A percentile compares a stretch with the other conserved stretches of the same genome.
Evolutionary conservation across 2,888 invertebrate genomes (phyloP).

Genomic region (Meteorus cinctellus): DNA sequence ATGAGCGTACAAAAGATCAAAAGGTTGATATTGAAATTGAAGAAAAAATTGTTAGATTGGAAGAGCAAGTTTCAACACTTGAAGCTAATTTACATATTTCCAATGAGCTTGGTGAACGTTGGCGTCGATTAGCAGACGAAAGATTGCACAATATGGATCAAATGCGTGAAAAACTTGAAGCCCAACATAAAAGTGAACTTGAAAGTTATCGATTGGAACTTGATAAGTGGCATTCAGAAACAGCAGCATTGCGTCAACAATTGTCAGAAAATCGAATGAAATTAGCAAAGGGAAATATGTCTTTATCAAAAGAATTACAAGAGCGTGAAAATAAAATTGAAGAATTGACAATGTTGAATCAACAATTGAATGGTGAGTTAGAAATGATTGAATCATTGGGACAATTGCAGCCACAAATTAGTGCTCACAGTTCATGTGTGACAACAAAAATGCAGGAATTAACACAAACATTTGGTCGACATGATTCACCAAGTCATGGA

Average conservation of each 20-base stretch:
- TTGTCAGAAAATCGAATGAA: slow-evolving; percentile 71
- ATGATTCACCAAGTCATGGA: slow-evolving; percentile 56
- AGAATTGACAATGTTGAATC: slow-evolving; percentile 70
- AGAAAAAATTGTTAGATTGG: slow-evolving; percentile 75
- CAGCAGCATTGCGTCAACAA: slow-evolving; percentile 72
- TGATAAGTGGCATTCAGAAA: slow-evolving; percentile 78
- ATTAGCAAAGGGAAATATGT: slow-evolving; percentile 67
- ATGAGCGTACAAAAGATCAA: slow-evolving; percentile 44
- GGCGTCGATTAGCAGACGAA: slow-evolving; percentile 81
- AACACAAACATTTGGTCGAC: slow-evolving; percentile 48
- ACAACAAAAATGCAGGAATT: slow-evolving; percentile 58
- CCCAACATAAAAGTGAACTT: slow-evolving; percentile 79
- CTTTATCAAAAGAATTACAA: slow-evolving; percentile 70
- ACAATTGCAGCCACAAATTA: slow-evolving; percentile 53
- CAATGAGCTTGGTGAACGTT: slow-evolving; percentile 77
- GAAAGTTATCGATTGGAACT: slow-evolving; percentile 79
- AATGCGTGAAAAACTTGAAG: slow-evolving; percentile 77
- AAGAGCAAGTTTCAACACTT: slow-evolving; percentile 74
- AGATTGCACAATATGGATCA: slow-evolving; percentile 80
- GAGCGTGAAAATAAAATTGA: slow-evolving; percentile 74
- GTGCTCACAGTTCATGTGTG: slow-evolving; percentile 52
- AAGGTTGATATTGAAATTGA: slow-evolving; percentile 63
- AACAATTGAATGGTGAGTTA: slow-evolving; percentile 69
- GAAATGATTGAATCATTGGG: slow-evolving; percentile 60
- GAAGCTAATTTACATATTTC: slow-evolving; percentile 75